These are phyloP conservation scores for Acholoe squamosa DNA, from an alignment of 2,888 invertebrate genomes.

Conservation along the genomic window DNA sequence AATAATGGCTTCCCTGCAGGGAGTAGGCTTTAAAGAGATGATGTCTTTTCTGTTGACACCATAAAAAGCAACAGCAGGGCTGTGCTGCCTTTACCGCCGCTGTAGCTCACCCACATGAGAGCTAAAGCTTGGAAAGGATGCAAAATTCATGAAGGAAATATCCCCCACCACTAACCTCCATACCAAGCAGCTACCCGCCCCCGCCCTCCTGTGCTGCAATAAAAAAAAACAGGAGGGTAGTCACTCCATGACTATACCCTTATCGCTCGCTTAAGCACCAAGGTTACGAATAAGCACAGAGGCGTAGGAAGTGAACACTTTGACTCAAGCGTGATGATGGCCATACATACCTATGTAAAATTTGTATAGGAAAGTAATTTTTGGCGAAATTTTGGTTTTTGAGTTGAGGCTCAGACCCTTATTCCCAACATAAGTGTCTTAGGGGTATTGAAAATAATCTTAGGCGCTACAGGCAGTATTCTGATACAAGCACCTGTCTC, in stretches of 20 bases:
- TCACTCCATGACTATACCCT: not conserved
- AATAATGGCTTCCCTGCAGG: not conserved
- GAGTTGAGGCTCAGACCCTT: too few species aligned
- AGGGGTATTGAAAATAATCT: too few species aligned
- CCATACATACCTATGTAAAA: too few species aligned
- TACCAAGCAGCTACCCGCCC: not conserved
- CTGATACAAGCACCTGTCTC: too few species aligned
- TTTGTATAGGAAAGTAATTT: too few species aligned
- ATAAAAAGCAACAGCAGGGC: not conserved
- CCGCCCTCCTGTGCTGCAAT: not conserved
- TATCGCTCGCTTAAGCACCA: too few species aligned
- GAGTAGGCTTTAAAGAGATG: slow-evolving; percentile 24
- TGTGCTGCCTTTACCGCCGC: not conserved
- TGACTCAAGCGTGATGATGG: too few species aligned
- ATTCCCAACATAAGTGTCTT: too few species aligned
- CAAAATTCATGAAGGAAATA: slow-evolving; percentile 53
- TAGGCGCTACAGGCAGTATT: too few species aligned
- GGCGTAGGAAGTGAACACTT: too few species aligned
- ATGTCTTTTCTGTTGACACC: slow-evolving; percentile 16
- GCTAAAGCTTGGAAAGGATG: slow-evolving; percentile 20
- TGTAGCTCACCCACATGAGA: slow-evolving; percentile 31
- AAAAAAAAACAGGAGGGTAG: not conserved
- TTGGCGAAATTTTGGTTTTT: too few species aligned
- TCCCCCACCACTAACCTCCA: not conserved
- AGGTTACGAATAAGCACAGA: too few species aligned